Evolutionary conservation across 2,888 invertebrate genomes (phyloP).

Genomic region (Melipona bicolor): DNA sequence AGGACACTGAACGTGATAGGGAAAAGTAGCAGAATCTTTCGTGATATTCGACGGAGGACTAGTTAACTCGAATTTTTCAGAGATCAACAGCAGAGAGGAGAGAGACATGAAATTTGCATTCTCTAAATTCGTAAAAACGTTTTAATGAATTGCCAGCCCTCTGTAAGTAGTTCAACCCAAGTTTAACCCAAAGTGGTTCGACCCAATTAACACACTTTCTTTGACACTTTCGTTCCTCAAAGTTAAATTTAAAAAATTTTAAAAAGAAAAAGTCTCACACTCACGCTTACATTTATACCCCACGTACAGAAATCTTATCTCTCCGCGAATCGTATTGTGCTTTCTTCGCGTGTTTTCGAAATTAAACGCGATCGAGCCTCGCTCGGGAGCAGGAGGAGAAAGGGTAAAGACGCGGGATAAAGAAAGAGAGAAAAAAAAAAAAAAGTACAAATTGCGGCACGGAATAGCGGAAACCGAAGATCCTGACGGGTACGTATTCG

Average conservation of each 20-base stretch:
- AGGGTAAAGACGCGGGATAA: no score
- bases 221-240: no score
- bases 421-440: neutral
- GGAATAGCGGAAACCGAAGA: conserved; percentile 25
- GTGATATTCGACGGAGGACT: no score
- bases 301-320: no score
- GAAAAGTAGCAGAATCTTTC: no score
- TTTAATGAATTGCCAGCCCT: neutral
- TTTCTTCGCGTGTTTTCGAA: neutral
- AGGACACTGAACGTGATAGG: no score
- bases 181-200: no score
- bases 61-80: neutral
- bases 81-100: neutral
- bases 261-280: neutral
- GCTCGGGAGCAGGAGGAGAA: neutral
- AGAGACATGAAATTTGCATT: neutral
- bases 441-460: neutral
- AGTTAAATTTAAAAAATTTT: no score
- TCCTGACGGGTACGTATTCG: conserved; percentile 33
- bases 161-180: no score
- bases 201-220: no score
- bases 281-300: no score
- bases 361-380: neutral
- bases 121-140: neutral
- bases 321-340: neutral